A percentile compares a stretch with the other conserved stretches of the same genome.
These are phyloP conservation scores for Diorhabda sublineata DNA, from an alignment of 1,140 invertebrate genomes.

Conservation along the genomic window DNA sequence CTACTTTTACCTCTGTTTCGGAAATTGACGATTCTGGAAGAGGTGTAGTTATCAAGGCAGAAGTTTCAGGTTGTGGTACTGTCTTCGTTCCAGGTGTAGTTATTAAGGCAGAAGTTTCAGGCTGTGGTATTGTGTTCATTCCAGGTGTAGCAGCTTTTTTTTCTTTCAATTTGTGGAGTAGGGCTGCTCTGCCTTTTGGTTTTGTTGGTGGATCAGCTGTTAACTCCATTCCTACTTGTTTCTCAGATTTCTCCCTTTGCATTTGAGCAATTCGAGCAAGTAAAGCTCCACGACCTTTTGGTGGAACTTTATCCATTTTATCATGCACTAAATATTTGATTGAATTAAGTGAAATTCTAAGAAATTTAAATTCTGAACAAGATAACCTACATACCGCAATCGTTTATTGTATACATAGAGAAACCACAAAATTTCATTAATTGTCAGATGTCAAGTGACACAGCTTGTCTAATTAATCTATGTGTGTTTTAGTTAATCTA, in stretches of 20 bases:
- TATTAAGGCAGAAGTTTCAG: not conserved
- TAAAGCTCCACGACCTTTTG: slow-evolving; percentile 20
- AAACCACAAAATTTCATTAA: no score
- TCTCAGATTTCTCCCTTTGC: slow-evolving; percentile 11
- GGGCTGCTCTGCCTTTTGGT: slow-evolving; percentile 33
- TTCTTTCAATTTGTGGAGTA: slow-evolving; percentile 21
- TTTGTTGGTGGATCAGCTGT: slow-evolving; percentile 23
- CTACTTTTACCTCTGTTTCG: not conserved
- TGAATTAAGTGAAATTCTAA: not conserved
- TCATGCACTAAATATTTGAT: not conserved
- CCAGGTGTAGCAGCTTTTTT: slow-evolving; percentile 5
- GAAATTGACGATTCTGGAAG: not conserved
- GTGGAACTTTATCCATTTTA: slow-evolving; percentile 15
- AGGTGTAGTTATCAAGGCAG: not conserved
- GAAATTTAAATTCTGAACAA: no score
- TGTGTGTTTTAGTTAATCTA: no score
- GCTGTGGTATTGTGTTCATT: not conserved
- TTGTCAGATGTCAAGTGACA: no score
- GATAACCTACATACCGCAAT: no score
- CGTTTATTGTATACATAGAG: no score
- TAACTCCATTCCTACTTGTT: slow-evolving; percentile 4
- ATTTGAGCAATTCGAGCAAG: not conserved
- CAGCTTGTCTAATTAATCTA: no score
- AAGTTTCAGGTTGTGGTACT: not conserved
- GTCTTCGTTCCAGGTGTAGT: not conserved